A percentile compares a stretch with the other conserved stretches of the same genome.
phyloP scores from a whole-genome alignment of 2,888 invertebrate genomes.

The Cylindroiulus punctatus region DNA sequence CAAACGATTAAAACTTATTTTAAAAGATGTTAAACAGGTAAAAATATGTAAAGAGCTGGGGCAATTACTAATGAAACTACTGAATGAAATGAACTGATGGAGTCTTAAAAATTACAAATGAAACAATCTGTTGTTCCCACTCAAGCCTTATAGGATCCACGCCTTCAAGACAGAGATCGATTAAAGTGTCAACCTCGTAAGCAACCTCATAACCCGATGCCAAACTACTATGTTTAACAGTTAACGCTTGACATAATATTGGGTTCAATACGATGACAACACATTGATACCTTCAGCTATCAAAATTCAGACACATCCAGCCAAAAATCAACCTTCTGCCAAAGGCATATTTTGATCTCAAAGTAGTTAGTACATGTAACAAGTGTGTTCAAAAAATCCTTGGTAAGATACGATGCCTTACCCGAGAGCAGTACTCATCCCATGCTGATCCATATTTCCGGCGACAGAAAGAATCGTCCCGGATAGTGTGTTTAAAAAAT shows the following conservation, averaged over 20 bases:
- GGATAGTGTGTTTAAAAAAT: slow-evolving; percentile 75
- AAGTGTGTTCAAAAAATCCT: slow-evolving; percentile 76
- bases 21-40: too few relatives aligned
- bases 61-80: too few relatives aligned
- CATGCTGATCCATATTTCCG: slow-evolving; percentile 82
- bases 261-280: background rate
- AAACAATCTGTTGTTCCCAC: too few relatives aligned
- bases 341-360: background rate
- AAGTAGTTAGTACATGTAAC: background rate
- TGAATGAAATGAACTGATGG: too few relatives aligned
- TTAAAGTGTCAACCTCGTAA: too few relatives aligned
- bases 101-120: too few relatives aligned
- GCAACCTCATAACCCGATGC: too few relatives aligned
- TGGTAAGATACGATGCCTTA: slow-evolving; percentile 79
- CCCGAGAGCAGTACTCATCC: slow-evolving; percentile 82
- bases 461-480: slow-evolving; percentile 77
- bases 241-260: background rate
- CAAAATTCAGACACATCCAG: background rate
- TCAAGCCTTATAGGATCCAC: too few relatives aligned
- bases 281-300: background rate
- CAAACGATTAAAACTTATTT: background rate
- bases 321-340: background rate
- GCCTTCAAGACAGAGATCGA: too few relatives aligned
- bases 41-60: too few relatives aligned
- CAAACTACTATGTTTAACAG: background rate